phyloP scores from a whole-genome alignment of 2,797 vertebrate genomes.

The Loris lydekkerianus region DNA sequence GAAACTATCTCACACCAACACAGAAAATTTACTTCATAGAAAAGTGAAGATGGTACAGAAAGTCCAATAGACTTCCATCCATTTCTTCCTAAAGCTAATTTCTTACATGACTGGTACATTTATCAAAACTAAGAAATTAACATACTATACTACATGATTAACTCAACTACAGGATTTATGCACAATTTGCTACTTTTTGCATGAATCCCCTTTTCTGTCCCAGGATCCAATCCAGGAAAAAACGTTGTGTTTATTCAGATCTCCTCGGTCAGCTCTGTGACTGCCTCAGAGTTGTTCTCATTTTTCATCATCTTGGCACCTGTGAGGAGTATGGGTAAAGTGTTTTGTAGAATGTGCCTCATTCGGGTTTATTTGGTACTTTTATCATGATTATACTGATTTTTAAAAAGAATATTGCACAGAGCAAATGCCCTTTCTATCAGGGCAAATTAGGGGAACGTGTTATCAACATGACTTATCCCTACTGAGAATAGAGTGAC shows the following conservation, averaged over 20 bases:
- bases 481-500: neutral
- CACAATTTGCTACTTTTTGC: neutral
- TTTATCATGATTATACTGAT: neutral
- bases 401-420: neutral
- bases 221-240: neutral
- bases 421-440: neutral
- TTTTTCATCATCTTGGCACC: neutral
- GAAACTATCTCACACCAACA: too few species aligned
- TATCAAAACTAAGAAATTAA: neutral
- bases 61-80: neutral
- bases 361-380: neutral
- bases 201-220: neutral
- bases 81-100: neutral
- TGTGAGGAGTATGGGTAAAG: neutral
- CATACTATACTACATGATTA: neutral
- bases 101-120: neutral
- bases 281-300: neutral
- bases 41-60: conserved; percentile 6
- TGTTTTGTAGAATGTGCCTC: neutral
- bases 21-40: neutral
- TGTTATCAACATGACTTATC: neutral
- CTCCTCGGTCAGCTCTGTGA: neutral
- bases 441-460: neutral
- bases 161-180: neutral
- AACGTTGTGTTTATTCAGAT: neutral